Conservation (phyloP, 2,797 vertebrate species). For the Rhabdophis nuchalis region DNA sequence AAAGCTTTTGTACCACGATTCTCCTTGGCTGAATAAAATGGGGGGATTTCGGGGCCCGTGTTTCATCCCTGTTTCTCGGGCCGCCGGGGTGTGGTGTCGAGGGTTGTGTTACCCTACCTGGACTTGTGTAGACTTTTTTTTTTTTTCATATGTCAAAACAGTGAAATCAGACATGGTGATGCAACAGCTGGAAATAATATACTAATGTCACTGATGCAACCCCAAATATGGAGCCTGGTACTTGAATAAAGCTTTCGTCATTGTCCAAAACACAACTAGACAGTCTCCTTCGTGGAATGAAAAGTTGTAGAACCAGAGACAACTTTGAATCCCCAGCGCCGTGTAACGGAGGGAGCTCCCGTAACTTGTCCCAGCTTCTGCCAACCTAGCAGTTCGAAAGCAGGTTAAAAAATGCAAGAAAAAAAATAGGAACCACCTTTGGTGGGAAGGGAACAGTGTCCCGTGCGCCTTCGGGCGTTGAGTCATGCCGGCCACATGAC, state of each 20-base stretch:
- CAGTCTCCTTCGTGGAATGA: not conserved
- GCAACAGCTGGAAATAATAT: not conserved
- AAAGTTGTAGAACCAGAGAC: not conserved
- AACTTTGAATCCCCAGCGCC: too few relatives aligned
- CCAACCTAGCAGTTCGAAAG: too few relatives aligned
- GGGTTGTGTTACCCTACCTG: not conserved
- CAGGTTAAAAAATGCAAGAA: too few relatives aligned
- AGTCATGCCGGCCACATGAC: too few relatives aligned
- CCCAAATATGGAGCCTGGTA: not conserved
- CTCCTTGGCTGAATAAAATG: not conserved
- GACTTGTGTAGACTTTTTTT: rapidly evolving
- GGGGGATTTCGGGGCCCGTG: not conserved
- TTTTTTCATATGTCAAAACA: not conserved
- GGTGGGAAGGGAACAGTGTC: too few relatives aligned
- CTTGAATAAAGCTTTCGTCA: not conserved
- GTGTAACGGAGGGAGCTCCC: too few relatives aligned
- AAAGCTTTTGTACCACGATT: not conserved
- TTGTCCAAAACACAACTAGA: not conserved
- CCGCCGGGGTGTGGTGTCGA: not conserved
- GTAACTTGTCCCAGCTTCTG: too few relatives aligned
- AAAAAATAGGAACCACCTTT: too few relatives aligned
- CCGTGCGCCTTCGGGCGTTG: too few relatives aligned
- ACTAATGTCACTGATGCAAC: not conserved
- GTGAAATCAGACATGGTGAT: not conserved
- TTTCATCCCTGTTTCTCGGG: not conserved